These are phyloP conservation scores for Synanthedon andrenaeformis DNA, from an alignment of 2,888 invertebrate genomes.

Conservation along the genomic window DNA sequence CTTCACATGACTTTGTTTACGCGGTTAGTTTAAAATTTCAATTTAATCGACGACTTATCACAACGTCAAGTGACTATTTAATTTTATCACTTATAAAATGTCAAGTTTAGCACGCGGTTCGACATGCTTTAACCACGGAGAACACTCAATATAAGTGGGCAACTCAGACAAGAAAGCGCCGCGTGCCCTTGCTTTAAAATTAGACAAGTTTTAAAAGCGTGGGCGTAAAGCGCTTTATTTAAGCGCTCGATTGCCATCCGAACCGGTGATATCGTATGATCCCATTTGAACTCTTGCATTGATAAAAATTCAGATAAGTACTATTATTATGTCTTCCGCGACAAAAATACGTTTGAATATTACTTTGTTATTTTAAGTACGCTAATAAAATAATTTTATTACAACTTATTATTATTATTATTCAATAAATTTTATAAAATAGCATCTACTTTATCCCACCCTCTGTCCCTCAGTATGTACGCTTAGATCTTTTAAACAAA, in stretches of 20 bases:
- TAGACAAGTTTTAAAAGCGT: constrained; percentile 8
- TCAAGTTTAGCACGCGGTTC: constrained; percentile 9
- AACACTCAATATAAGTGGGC: not conserved
- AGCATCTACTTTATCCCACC: too few species aligned
- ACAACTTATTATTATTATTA: too few species aligned
- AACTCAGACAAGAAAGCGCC: constrained; percentile 7
- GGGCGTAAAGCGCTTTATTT: constrained; percentile 8
- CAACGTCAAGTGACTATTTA: constrained; percentile 6
- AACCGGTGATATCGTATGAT: constrained; percentile 21
- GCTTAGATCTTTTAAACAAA: too few species aligned
- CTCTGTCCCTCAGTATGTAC: too few species aligned
- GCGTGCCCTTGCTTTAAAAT: constrained; percentile 11
- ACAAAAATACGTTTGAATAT: not conserved
- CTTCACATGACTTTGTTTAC: not conserved
- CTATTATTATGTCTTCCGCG: not conserved
- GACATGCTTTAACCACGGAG: constrained; percentile 13
- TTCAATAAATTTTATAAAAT: too few species aligned
- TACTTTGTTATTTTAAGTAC: not conserved
- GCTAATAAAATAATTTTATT: not conserved
- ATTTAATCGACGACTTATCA: not conserved
- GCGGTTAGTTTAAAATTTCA: not conserved
- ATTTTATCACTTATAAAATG: constrained; percentile 9
- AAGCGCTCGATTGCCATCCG: constrained; percentile 24
- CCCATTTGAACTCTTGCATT: constrained; percentile 19
- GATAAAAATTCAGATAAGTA: not conserved